phyloP scores from a whole-genome alignment of 2,888 invertebrate species.

The Alitta virens region DNA sequence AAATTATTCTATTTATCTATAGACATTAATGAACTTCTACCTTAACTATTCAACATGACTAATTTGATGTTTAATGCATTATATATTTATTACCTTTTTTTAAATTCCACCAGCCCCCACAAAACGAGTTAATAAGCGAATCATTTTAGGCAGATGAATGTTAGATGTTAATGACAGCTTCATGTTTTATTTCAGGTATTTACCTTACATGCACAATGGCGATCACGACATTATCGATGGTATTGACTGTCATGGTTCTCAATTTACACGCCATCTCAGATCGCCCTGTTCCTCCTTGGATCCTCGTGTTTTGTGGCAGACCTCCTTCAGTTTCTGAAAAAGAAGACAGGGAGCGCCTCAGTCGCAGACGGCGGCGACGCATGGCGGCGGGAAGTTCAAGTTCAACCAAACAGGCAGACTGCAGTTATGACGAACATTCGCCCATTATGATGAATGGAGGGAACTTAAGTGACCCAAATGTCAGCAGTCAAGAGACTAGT shows the following conservation, averaged over 20 bases:
- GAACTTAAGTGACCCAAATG: background rate
- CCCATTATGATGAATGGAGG: slow-evolving; percentile 13
- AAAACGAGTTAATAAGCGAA: too few relatives aligned
- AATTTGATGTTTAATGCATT: too few relatives aligned
- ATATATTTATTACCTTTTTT: too few relatives aligned
- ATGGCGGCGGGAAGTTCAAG: background rate
- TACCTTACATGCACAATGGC: slow-evolving; percentile 16
- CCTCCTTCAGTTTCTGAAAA: background rate
- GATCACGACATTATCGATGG: slow-evolving; percentile 15
- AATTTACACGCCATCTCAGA: slow-evolving; percentile 14
- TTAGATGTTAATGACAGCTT: background rate
- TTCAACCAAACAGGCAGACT: slow-evolving; percentile 4
- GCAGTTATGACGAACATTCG: slow-evolving; percentile 16
- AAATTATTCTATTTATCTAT: too few relatives aligned
- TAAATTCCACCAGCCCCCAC: too few relatives aligned
- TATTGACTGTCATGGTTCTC: slow-evolving; percentile 15
- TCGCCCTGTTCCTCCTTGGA: slow-evolving; percentile 9
- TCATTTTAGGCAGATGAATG: too few relatives aligned
- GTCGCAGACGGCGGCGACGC: background rate
- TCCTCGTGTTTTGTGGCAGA: slow-evolving; percentile 9
- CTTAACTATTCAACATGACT: too few relatives aligned
- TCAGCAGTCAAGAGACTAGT: background rate
- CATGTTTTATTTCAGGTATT: slow-evolving; percentile 4
- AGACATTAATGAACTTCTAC: too few relatives aligned
- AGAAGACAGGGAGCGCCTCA: background rate